Base-by-base conservation (phyloP, 1,140 invertebrate species). In the Drosophila pandora region DNA sequence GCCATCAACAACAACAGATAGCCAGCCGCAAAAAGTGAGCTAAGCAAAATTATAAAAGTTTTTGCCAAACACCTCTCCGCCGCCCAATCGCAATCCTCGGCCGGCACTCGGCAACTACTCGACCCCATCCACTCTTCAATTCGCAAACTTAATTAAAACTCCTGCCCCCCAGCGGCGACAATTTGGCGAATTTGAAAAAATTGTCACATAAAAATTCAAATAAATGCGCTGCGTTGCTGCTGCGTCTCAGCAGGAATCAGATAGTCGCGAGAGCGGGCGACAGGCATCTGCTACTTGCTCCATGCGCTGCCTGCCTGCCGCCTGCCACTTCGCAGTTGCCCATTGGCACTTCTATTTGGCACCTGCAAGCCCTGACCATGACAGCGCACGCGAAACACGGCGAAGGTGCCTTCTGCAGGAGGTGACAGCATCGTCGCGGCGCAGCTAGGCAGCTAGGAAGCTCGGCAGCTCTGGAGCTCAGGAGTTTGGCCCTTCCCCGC, bases 181-280 rank as follows among this genome's bases (percentile, higher is more conserved):
- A 64, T 67, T 59, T 28, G 68, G 47, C 55, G 69, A 76, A 63
- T 61, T 72, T 56, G 50, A 71, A 76, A 68, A 73, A 81, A 62
- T 82, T 32, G 60, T 34, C 56, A 45, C 64, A 83, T 82, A 74
- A 82, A 82, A 82, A 79, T 82, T 75, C 75, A 74, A 82, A 82
- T 83, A 82, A 82, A 82, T 83, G 74, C 79, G 70, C 68, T 48
- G 57, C 28, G 21, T 21, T 56, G 52, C 52, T 50, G 17, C 17
- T 17, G 17, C 17, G 17, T 17, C 10, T 2, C 32, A 10, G 1
- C 34, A n/a, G 34, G 34, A 37, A 37, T 37, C 34, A 37, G 34
- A 12, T 37, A 37, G 34, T 37, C n/a, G 10, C 34, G 10, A n/a
- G 4, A 37, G 10, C 34, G 12, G 10, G 3, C 12, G 34, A 4